Evolutionary conservation across 37 sponge, comb jelly and placozoan species (phyloP), one percentile per base, ranked within the genome.

Genomic region (Halisarca cf. caerulea): DNA sequence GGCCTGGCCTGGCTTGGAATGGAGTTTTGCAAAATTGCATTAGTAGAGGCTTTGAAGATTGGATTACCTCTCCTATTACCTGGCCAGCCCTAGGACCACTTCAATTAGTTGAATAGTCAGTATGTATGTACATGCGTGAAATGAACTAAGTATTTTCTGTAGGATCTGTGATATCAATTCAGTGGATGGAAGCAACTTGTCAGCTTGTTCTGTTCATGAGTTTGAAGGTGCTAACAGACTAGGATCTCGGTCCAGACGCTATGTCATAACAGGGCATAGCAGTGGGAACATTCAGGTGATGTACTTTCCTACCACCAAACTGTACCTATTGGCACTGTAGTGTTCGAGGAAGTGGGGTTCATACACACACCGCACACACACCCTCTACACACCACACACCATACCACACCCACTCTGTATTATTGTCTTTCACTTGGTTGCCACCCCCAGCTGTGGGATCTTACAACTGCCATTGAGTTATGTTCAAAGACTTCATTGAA

Each of bases 191-290:
- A 92, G 92, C 75, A 90, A 92, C 82, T 90, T 98, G 28, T 89
- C 91, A 35, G 83, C 95, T 14, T 91, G 92, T 81, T 92, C 86
- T 86, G 95, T 98, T 3, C 95, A 96, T 58, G 99, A 98, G 92
- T 98, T 95, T 89, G 99, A 98, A 74, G 93, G 89, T 38, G 81
- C 84, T 38, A 94, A 87, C 71, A 64, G 99, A 51, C 83, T 92
- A 59, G 95, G 97, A 21, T 86, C 94, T 55, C 27, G 99, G 2
- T 92, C 96, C 51, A 82, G 95, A 34, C 61, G 90, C 66, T 98
- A 90, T 85, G 80, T 98, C 9, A 89, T 98, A 73, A 96, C 99
- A n/a, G 99, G 99, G 33, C 97, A 96, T 43, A 38, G 62, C 27
- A 93, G 93, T 59, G 96, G 96, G 36, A 91, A 69, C n/a, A 78